phyloP scores from a whole-genome alignment of 2,888 invertebrate genomes.

The Heteropelma amictum region DNA sequence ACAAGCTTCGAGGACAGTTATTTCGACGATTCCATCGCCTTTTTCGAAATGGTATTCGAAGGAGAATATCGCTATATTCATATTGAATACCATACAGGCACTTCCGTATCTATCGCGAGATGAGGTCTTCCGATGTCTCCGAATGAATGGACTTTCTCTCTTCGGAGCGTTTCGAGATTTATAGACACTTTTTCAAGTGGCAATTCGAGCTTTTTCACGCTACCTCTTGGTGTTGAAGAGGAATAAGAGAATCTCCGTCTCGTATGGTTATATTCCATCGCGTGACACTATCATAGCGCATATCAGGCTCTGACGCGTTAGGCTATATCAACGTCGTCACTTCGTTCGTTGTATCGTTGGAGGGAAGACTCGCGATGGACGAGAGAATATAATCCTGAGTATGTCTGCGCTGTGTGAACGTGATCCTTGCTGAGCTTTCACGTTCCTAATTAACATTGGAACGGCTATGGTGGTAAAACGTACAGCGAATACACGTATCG shows the following conservation, averaged over 20 bases:
- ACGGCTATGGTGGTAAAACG: slow-evolving; percentile 65
- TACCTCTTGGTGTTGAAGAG: slow-evolving; percentile 15
- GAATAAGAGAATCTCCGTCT: slow-evolving; percentile 26
- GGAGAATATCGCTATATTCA: too few relatives aligned
- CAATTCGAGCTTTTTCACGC: slow-evolving; percentile 42
- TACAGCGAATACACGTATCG: slow-evolving; percentile 11
- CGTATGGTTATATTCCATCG: slow-evolving; percentile 51
- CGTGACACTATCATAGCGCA: slow-evolving; percentile 60
- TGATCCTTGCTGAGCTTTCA: slow-evolving; percentile 48
- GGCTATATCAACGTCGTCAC: slow-evolving; percentile 74
- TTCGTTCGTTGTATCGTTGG: slow-evolving; percentile 69
- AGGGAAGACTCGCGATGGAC: slow-evolving; percentile 60
- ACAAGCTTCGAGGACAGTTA: too few relatives aligned
- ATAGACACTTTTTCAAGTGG: slow-evolving; percentile 45
- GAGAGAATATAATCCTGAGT: slow-evolving; percentile 64
- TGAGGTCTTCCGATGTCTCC: not conserved
- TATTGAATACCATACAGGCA: too few relatives aligned
- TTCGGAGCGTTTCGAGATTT: not conserved
- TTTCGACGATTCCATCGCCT: not conserved
- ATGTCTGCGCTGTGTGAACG: slow-evolving; percentile 54
- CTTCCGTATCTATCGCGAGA: not conserved
- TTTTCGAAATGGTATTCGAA: too few relatives aligned
- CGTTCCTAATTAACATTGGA: slow-evolving; percentile 73
- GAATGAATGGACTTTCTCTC: not conserved
- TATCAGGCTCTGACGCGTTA: slow-evolving; percentile 61